These are phyloP conservation scores for Chymomyza fuscimana DNA, from an alignment of 2,888 invertebrate species.

Conservation along the genomic window DNA sequence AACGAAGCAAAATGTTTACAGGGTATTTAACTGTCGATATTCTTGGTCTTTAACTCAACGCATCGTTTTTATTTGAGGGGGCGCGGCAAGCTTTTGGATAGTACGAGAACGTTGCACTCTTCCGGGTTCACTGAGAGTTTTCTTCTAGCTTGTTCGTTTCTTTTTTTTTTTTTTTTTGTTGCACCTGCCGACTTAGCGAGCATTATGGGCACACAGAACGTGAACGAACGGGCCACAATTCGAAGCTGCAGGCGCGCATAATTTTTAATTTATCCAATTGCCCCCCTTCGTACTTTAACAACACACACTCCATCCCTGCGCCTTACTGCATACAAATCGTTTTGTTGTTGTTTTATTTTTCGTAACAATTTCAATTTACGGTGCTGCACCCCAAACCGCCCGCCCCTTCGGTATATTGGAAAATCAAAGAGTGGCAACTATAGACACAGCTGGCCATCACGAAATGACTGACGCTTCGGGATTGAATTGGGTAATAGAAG, in stretches of 20 bases:
- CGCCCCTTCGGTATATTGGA: neutral
- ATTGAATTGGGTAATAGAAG: conserved; percentile 51
- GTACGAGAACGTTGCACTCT: neutral
- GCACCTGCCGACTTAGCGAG: neutral
- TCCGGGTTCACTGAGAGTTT: neutral
- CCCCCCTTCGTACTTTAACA: neutral
- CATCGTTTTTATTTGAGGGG: neutral
- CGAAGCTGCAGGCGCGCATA: neutral
- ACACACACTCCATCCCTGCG: neutral
- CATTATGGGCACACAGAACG: conserved; percentile 1
- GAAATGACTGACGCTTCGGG: conserved; percentile 1
- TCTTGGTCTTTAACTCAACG: neutral
- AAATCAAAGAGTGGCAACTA: neutral
- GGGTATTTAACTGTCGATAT: neutral
- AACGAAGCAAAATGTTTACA: neutral
- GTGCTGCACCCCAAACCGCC: neutral
- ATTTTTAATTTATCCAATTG: neutral
- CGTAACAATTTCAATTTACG: neutral
- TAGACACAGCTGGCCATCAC: neutral
- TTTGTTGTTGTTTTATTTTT: neutral
- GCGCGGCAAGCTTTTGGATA: neutral
- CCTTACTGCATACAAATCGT: neutral
- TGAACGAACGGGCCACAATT: neutral
- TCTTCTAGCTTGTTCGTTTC: neutral
- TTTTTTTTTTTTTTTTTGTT: conserved; percentile 2